These are phyloP conservation scores for Philantomba maxwellii DNA, from an alignment of 2,113 vertebrate genomes.

Conservation along the genomic window DNA sequence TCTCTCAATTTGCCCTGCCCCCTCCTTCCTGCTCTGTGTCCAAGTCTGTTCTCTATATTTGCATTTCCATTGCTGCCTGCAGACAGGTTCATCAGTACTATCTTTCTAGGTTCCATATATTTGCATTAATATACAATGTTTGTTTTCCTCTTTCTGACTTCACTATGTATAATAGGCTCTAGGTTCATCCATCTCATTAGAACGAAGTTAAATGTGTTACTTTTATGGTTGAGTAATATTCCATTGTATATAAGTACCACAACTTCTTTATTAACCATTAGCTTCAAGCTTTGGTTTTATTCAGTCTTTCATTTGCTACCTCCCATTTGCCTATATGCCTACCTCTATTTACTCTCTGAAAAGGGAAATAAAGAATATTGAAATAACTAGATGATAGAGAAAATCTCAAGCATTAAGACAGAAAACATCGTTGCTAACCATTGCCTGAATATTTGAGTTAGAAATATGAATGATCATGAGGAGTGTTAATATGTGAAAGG, in stretches of 20 bases:
- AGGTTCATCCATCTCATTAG: background rate
- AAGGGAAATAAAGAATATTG: background rate
- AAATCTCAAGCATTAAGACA: background rate
- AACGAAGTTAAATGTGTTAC: background rate
- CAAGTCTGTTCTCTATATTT: background rate
- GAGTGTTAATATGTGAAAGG: background rate
- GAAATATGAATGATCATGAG: background rate
- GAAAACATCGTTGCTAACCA: background rate
- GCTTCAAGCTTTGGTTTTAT: background rate
- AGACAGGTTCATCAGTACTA: background rate
- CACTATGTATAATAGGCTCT: background rate
- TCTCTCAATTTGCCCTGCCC: background rate
- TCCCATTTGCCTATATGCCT: background rate
- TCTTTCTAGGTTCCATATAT: background rate
- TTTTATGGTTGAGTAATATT: background rate
- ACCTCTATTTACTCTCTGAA: background rate
- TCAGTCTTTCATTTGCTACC: background rate
- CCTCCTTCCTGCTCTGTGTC: background rate
- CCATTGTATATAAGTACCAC: background rate
- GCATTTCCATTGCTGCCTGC: background rate
- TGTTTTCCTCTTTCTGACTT: background rate
- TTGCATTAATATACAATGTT: background rate
- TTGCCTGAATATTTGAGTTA: background rate
- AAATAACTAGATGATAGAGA: background rate
- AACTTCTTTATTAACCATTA: background rate